Conservation (phyloP, 2,888 invertebrate species). For the Elysia crispata region DNA sequence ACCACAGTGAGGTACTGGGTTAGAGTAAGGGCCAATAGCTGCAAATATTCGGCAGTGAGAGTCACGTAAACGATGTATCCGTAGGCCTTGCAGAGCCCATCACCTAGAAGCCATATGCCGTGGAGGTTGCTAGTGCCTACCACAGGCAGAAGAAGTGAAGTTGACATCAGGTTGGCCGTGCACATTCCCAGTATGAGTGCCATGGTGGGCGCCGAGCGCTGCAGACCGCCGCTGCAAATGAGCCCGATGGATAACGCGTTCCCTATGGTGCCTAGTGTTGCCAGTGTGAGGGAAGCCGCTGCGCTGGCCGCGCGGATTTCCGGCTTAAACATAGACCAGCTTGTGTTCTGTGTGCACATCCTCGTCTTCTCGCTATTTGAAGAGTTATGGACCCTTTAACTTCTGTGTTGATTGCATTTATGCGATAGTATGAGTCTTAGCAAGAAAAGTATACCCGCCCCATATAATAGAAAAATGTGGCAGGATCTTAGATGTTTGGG, state of each 20-base stretch:
- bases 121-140: constrained; percentile 16
- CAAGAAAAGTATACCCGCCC: no score
- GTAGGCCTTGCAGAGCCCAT: constrained; percentile 21
- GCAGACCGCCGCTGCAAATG: constrained; percentile 23
- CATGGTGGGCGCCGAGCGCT: constrained; percentile 16
- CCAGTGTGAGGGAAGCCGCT: neutral
- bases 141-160: constrained; percentile 14
- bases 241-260: constrained; percentile 16
- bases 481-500: no score
- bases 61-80: constrained; percentile 36
- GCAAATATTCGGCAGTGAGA: constrained; percentile 13
- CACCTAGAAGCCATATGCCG: constrained; percentile 3
- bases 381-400: no score
- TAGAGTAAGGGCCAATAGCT: constrained; percentile 25
- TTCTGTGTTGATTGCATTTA: no score
- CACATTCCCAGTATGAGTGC: constrained; percentile 36
- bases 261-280: constrained; percentile 25
- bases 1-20: constrained; percentile 37
- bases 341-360: no score
- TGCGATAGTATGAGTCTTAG: no score
- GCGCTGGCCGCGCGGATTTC: neutral
- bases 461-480: no score
- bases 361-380: no score
- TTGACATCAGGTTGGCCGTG: constrained; percentile 31
- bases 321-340: neutral